These are phyloP conservation scores for Siniperca obscura DNA, from an alignment of 2,797 vertebrate species.

Conservation along the genomic window DNA sequence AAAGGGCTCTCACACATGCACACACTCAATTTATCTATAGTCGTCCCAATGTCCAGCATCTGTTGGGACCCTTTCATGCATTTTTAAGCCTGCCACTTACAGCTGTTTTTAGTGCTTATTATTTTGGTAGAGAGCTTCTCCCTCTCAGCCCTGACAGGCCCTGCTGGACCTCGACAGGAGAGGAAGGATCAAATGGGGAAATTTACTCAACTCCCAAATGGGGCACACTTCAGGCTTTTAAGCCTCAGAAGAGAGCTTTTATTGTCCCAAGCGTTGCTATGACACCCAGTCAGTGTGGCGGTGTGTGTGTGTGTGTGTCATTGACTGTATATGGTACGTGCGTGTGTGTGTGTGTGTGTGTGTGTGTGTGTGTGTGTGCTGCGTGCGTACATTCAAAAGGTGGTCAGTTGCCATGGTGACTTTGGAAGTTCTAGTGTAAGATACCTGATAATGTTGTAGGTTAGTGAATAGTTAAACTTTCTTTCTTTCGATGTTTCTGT, in stretches of 20 bases:
- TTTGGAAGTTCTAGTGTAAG: slow-evolving; percentile 46
- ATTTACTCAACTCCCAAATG: slow-evolving; percentile 66
- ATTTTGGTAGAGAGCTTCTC: slow-evolving; percentile 33
- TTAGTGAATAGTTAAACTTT: neutral
- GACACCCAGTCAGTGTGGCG: slow-evolving; percentile 62
- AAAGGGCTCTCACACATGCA: neutral
- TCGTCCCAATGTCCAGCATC: neutral
- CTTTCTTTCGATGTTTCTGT: neutral
- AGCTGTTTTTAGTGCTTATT: slow-evolving; percentile 43
- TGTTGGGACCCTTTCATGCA: slow-evolving; percentile 39
- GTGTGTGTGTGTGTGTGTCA: slow-evolving; percentile 26
- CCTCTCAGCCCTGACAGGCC: slow-evolving; percentile 30
- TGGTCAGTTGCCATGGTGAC: slow-evolving; percentile 71
- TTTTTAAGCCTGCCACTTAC: slow-evolving; percentile 32
- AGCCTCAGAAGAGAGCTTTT: slow-evolving; percentile 59
- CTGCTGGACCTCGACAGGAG: slow-evolving; percentile 42
- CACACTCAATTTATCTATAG: neutral
- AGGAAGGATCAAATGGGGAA: slow-evolving; percentile 66
- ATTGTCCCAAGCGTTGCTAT: slow-evolving; percentile 74
- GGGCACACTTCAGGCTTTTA: slow-evolving; percentile 76
- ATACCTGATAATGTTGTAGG: slow-evolving; percentile 69
- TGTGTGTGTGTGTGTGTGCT: slow-evolving; percentile 20
- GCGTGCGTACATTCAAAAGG: neutral
- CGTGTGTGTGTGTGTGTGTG: slow-evolving; percentile 21
- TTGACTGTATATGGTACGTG: neutral